A percentile compares a stretch with the other conserved stretches of the same genome.
Evolutionary conservation across 2,888 invertebrate species (phyloP).

Genomic region (Elysia crispata): DNA sequence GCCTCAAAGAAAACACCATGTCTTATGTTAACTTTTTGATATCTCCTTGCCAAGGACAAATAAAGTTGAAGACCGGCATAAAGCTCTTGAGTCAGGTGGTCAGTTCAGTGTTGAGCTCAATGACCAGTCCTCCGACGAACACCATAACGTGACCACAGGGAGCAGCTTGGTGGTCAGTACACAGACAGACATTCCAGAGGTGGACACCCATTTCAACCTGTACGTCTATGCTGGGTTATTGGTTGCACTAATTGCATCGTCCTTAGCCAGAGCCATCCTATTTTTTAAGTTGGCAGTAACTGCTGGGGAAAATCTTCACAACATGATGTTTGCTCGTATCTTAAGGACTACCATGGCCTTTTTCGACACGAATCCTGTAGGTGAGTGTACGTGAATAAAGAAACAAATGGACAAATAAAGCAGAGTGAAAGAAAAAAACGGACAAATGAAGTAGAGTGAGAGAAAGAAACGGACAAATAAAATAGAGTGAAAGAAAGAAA

Average conservation of each 20-base stretch:
- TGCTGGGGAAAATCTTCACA: slow-evolving; percentile 88
- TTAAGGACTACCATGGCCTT: slow-evolving; percentile 90
- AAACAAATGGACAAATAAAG: no score
- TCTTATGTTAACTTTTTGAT: no score
- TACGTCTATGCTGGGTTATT: slow-evolving; percentile 76
- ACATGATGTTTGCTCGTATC: slow-evolving; percentile 88
- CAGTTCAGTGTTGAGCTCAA: no score
- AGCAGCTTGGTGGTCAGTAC: slow-evolving; percentile 17
- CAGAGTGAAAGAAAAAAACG: no score
- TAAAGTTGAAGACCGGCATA: neutral
- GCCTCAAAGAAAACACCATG: no score
- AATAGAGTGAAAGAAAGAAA: no score
- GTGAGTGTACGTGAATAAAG: no score
- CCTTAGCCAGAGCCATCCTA: slow-evolving; percentile 83
- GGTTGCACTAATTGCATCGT: slow-evolving; percentile 80
- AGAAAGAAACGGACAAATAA: no score
- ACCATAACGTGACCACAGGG: no score
- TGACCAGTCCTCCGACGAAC: no score
- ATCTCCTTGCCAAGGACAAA: neutral
- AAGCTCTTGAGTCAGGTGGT: no score
- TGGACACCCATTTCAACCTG: slow-evolving; percentile 69
- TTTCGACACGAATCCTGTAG: slow-evolving; percentile 90
- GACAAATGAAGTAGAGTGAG: no score
- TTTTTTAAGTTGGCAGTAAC: slow-evolving; percentile 83
- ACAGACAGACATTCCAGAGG: slow-evolving; percentile 64